Base-by-base conservation (phyloP, 2,113 vertebrate genomes). In the Opisthocomus hoazin region DNA sequence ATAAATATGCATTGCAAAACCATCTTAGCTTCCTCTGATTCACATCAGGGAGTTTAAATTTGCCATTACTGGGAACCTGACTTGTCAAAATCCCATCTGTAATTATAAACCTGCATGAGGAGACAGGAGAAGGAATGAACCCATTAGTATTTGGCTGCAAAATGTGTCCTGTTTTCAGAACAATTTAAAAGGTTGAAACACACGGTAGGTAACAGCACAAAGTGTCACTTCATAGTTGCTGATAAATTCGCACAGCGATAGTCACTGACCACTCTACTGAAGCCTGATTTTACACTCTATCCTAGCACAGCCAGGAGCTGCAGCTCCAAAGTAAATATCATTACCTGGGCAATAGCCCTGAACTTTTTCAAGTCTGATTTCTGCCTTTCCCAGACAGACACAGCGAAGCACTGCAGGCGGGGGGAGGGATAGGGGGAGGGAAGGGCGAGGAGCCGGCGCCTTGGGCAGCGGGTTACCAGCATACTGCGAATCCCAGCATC, bases 41-140 rank as follows among this genome's bases (percentile, higher is more conserved):
- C 89, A 84, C 94, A 94, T 89, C 81, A 77, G 78, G 82, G 93
- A 91, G 60, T 84, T 96, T 64, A 93, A 95, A 94, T 96, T 91
- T 96, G 89, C 91, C 94, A 73, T 96, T 94, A 90, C 90, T 87
- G 46, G 39, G 71, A 90, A 77, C 18, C 50, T 82, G 87, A 30
- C 74, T 93, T 96, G 93, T 95, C 94, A 96, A 94, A 94, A 84
- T 87, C 90, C 78, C 88, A 64, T 79, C 90, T 88, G 84, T 88
- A 97, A 95, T 96, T 95, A 97, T 56, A 84, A 93, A 84, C 56
- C 77, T 85, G 71, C 69, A 65, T 0, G 6, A 77, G 32, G 69
- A 73, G 63, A 60, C 3, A 10, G 60, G 57, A 89, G 77, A 87
- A 94, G 71, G 70, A 82, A 78, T 0, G 9, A 94, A 50, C 30